Evolutionary conservation across 2,113 vertebrate genomes (phyloP).

Genomic region (Eolophus roseicapilla): DNA sequence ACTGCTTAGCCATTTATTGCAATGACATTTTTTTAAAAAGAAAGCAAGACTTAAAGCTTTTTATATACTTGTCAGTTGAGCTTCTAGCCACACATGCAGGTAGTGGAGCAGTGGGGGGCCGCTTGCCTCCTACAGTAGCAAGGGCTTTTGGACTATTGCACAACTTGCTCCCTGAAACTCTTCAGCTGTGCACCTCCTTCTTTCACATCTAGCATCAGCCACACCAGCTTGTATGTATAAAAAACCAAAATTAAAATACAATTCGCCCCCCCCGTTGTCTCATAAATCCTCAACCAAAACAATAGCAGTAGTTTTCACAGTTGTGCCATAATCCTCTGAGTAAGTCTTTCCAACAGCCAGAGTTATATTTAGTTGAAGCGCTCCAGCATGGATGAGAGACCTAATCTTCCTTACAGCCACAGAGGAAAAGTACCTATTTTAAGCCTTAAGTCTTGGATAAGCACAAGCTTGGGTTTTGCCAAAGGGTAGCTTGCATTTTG

Average conservation of each 20-base stretch:
- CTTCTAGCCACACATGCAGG: neutral
- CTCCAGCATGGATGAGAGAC: neutral
- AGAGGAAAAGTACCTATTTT: neutral
- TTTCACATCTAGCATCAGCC: neutral
- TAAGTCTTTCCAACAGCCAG: neutral
- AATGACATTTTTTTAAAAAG: neutral
- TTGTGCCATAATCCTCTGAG: neutral
- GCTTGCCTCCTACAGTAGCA: neutral
- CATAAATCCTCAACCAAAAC: neutral
- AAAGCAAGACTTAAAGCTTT: neutral
- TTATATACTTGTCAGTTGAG: neutral
- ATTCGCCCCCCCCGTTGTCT: neutral
- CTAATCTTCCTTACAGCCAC: conserved; percentile 3
- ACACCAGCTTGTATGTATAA: neutral
- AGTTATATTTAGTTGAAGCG: neutral
- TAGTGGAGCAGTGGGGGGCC: rapidly evolving
- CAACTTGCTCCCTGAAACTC: neutral
- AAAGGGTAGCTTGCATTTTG: neutral
- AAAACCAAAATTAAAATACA: neutral
- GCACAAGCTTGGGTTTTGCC: neutral
- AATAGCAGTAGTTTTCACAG: neutral
- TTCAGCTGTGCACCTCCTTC: neutral
- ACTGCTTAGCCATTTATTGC: neutral
- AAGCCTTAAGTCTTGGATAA: neutral
- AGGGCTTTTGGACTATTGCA: neutral